Conservation (phyloP, 2,797 vertebrate genomes). For the Limnodromus scolopaceus region DNA sequence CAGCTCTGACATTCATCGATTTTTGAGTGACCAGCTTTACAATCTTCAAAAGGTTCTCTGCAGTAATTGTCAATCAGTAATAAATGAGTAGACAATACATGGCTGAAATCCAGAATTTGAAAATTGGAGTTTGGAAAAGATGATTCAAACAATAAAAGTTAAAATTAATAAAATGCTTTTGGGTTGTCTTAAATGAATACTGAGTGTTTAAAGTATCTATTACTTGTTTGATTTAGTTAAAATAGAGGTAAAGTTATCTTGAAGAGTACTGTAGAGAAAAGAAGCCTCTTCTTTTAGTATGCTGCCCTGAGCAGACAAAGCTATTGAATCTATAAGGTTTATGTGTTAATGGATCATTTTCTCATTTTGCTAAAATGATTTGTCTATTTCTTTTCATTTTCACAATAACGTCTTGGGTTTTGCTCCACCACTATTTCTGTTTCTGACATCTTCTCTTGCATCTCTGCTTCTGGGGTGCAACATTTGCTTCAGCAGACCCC, state of each 20-base stretch:
- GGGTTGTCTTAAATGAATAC: neutral
- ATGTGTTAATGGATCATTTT: neutral
- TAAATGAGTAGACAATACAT: neutral
- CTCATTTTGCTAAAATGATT: neutral
- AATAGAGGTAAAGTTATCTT: neutral
- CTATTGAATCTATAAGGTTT: neutral
- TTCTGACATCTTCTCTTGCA: neutral
- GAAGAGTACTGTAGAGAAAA: neutral
- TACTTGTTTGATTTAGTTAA: neutral
- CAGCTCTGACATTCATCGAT: neutral
- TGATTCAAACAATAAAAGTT: neutral
- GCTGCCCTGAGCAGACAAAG: neutral
- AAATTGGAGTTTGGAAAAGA: neutral
- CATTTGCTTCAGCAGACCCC: neutral
- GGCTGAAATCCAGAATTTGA: neutral
- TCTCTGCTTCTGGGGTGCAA: neutral
- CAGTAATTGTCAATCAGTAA: neutral
- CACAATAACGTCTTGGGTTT: rapidly evolving
- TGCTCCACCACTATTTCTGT: neutral
- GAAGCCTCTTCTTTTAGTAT: neutral
- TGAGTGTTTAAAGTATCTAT: neutral
- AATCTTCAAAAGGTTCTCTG: neutral
- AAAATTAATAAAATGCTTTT: neutral
- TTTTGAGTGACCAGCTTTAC: neutral
- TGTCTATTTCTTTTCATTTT: neutral